These are phyloP conservation scores for Bellardia bayeri DNA, from an alignment of 2,888 invertebrate species.

Conservation along the genomic window DNA sequence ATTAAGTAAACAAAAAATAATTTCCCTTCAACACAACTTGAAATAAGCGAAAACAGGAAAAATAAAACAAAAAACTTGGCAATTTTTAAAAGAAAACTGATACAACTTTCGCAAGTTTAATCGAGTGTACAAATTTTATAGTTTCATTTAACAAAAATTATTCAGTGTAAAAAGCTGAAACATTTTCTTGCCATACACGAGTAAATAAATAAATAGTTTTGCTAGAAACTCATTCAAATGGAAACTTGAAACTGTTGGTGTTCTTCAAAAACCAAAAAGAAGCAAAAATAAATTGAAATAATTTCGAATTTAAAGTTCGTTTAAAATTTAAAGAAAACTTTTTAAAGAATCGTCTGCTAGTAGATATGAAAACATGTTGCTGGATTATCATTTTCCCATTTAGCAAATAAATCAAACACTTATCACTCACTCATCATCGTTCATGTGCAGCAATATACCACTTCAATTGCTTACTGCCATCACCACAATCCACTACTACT, in stretches of 20 bases:
- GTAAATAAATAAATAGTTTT: background rate
- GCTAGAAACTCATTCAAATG: slow-evolving; percentile 1
- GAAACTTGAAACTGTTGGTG: background rate
- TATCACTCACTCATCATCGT: slow-evolving; percentile 38
- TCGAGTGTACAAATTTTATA: slow-evolving; percentile 25
- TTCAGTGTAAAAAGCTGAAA: background rate
- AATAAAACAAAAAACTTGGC: background rate
- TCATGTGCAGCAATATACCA: slow-evolving; percentile 9
- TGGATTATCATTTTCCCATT: slow-evolving; percentile 10
- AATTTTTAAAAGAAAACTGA: slow-evolving; percentile 1
- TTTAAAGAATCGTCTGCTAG: too few relatives aligned
- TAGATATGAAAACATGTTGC: background rate
- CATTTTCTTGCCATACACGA: background rate
- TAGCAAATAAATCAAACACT: slow-evolving; percentile 50
- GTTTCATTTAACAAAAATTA: slow-evolving; percentile 14
- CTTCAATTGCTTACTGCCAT: slow-evolving; percentile 23
- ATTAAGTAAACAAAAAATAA: slow-evolving; percentile 12
- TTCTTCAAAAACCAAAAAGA: background rate
- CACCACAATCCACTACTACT: background rate
- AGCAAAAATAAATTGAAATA: background rate
- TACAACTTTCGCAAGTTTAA: slow-evolving; percentile 8
- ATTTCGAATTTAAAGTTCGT: background rate
- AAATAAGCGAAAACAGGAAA: background rate
- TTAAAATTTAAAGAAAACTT: too few relatives aligned
- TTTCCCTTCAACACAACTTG: background rate